Evolutionary conservation across 2,797 vertebrate genomes (phyloP).

Genomic region (Borostomias antarcticus): DNA sequence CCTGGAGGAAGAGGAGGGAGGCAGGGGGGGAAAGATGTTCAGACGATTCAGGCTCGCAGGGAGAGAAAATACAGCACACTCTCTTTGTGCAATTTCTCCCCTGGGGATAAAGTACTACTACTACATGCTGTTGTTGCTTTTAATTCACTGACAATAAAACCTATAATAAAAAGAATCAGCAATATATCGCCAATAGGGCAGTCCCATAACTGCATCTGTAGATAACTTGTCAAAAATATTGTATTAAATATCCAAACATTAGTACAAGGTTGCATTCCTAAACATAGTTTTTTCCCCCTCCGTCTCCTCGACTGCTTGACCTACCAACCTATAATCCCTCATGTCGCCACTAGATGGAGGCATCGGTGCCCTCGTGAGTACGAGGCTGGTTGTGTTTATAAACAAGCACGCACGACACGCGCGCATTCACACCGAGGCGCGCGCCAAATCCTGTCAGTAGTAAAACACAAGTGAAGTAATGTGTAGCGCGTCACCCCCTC

Average conservation of each 20-base stretch:
- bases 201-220: no score
- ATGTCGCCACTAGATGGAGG: slow-evolving; percentile 58
- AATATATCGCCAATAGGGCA: no score
- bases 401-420: slow-evolving; percentile 71
- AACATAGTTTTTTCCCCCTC: neutral
- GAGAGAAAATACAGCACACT: no score
- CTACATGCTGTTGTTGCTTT: no score
- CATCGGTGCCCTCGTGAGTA: slow-evolving; percentile 27
- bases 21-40: no score
- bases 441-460: neutral
- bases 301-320: slow-evolving; percentile 25
- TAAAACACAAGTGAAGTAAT: neutral
- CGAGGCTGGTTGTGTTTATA: slow-evolving; percentile 71
- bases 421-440: slow-evolving; percentile 12
- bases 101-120: no score
- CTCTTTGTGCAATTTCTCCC: no score
- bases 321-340: slow-evolving; percentile 34
- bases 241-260: neutral
- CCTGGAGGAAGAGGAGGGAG: no score
- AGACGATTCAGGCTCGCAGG: no score
- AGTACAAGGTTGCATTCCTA: neutral
- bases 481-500: neutral
- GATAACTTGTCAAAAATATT: no score
- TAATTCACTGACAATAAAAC: neutral
- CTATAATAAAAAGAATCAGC: neutral